These are phyloP conservation scores for Mormyrus iriodes DNA, from an alignment of 2,113 vertebrate species.

Conservation along the genomic window DNA sequence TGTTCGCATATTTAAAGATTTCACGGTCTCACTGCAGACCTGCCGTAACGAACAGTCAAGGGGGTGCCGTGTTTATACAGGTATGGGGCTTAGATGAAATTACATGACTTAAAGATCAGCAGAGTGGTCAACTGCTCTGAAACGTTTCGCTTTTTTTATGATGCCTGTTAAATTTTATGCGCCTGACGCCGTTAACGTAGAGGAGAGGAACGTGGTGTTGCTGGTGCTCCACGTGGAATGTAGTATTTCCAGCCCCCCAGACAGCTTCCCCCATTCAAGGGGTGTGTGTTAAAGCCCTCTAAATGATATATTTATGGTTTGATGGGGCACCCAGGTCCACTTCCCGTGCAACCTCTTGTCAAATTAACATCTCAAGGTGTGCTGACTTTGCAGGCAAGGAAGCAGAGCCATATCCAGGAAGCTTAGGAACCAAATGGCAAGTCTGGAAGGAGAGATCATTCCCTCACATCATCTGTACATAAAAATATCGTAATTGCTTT, in stretches of 20 bases:
- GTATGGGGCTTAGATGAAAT: conserved; percentile 30
- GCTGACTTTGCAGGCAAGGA: conserved; percentile 25
- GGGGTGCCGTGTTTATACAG: background rate
- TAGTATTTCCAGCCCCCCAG: background rate
- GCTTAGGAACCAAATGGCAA: conserved; percentile 36
- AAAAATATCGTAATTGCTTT: background rate
- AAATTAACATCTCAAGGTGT: background rate
- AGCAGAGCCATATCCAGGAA: conserved; percentile 31
- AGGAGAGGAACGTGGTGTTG: conserved; percentile 40
- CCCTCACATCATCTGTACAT: conserved; percentile 22
- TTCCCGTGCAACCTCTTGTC: background rate
- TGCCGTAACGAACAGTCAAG: background rate
- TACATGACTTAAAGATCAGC: conserved; percentile 31
- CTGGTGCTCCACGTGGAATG: background rate
- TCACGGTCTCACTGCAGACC: background rate
- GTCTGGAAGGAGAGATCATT: conserved; percentile 30
- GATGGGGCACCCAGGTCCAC: background rate
- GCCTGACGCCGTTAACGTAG: conserved; percentile 56
- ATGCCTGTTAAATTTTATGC: conserved; percentile 53
- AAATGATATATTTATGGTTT: background rate
- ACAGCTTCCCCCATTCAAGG: background rate
- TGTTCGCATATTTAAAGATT: background rate
- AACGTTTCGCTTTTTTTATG: conserved; percentile 53
- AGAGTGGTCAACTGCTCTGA: conserved; percentile 28
- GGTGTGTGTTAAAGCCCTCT: background rate